Conservation (phyloP, 2,888 invertebrate species). For the Dorcus parallelipipedus region DNA sequence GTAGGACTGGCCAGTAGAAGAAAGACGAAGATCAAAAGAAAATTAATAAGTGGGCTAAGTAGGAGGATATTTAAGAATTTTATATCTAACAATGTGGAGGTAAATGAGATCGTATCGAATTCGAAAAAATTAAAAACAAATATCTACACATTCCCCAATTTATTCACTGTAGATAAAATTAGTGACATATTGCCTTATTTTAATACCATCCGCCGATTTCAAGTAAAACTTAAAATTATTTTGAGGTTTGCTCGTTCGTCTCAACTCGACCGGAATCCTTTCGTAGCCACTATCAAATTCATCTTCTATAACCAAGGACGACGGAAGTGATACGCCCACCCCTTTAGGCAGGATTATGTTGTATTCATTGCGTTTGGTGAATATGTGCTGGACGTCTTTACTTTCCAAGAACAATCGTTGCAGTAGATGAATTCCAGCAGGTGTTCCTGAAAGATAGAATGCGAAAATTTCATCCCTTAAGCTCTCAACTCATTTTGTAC, state of each 20-base stretch:
- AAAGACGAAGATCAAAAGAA: too few relatives aligned
- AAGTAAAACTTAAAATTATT: constrained; percentile 5
- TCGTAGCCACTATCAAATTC: neutral
- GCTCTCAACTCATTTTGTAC: too few relatives aligned
- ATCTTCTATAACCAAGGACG: constrained; percentile 6
- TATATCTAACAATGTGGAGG: too few relatives aligned
- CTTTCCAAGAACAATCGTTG: neutral
- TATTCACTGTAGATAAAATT: constrained; percentile 1
- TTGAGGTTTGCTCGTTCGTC: neutral
- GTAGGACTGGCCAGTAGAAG: too few relatives aligned
- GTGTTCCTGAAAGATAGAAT: constrained; percentile 1
- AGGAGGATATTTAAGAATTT: too few relatives aligned
- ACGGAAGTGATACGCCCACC: neutral
- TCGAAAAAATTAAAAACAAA: neutral
- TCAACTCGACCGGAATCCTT: constrained; percentile 1
- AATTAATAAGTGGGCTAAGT: too few relatives aligned
- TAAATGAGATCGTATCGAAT: neutral
- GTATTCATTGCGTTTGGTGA: neutral
- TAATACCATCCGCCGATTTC: constrained; percentile 2
- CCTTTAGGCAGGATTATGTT: neutral
- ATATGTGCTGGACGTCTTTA: neutral
- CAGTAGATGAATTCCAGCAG: constrained; percentile 8
- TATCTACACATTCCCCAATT: neutral
- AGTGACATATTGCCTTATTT: neutral
- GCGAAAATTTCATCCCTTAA: too few relatives aligned